phyloP scores from a whole-genome alignment of 2,888 invertebrate species.

The Nomada fucata region DNA sequence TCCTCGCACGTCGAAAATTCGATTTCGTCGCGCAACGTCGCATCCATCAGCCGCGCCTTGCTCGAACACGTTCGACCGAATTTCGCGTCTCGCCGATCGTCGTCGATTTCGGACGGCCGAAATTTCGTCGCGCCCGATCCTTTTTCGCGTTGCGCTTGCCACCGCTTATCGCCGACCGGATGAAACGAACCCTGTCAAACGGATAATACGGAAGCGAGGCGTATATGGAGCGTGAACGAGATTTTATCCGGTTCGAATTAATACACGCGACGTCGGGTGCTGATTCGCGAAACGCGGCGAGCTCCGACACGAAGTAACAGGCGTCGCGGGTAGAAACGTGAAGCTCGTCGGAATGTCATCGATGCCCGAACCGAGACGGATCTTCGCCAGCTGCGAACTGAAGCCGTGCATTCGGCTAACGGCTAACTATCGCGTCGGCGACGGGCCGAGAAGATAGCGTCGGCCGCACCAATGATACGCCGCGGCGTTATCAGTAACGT shows the following conservation, averaged over 20 bases:
- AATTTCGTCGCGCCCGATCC: not conserved
- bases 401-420: slow-evolving; percentile 58
- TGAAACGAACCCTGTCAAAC: not conserved
- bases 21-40: not conserved
- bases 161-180: not conserved
- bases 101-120: no score
- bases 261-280: not conserved
- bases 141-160: not conserved
- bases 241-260: not conserved
- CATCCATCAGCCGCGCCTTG: no score
- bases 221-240: not conserved
- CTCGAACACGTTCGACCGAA: not conserved
- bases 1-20: not conserved
- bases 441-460: slow-evolving; percentile 30
- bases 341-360: slow-evolving; percentile 3
- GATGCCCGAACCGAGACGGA: slow-evolving; percentile 45
- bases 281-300: not conserved
- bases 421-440: slow-evolving; percentile 40
- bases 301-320: slow-evolving; percentile 6
- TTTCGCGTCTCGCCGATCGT: not conserved
- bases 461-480: slow-evolving; percentile 41
- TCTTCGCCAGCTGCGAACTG: slow-evolving; percentile 45
- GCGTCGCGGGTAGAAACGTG: not conserved
- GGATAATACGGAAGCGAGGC: no score
- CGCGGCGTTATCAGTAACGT: slow-evolving; percentile 48